Evolutionary conservation across 1,140 invertebrate genomes (phyloP), one percentile per base, ranked within the genome.

Genomic region (Himalopsyche phryganea): DNA sequence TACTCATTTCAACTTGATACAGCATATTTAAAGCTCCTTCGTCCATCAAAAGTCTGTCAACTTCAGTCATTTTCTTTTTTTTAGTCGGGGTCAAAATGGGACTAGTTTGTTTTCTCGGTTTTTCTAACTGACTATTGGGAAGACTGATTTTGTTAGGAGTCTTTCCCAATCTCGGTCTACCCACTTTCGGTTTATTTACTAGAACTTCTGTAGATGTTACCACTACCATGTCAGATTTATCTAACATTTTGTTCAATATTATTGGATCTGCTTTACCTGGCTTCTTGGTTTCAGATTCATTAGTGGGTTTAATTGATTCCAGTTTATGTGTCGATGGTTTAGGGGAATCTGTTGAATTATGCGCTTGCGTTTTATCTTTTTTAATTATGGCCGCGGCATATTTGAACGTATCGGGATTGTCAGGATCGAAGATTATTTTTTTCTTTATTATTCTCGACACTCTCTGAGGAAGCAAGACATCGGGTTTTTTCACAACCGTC

Each of bases 11-110:
- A 1, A 90, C 79, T 15, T 89, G 86, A 65, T 90, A 90, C 11
- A 92, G 75, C 80, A 92, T 87, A 71, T 91, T 91, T 1, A 91
- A 86, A 1, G 90, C 88, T 1, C 90, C 90, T 69, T 92, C 90
- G 70, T 92, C 90, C 71, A 88, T 88, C 55, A 92, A 73, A 36
- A 92, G 69, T 57, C 80, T 83, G 65, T 91, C 88, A 40, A 92
- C 80, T 77, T 92, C 90, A 40, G 81, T 80, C 23, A 82, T 73
- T 54, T 79, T 80, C 67, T 84, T 83, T 60, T 81, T 82, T 68
- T 78, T 60, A 6, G 2, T 18, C n/a, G 51, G 36, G 1, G 48
- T 28, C 23, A 28, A 28, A 3, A 28, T 28, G 4, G 23, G 23
- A 28, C 23, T 28, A 3, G 23, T 28, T 28, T 28, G 23, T 9